Evolutionary conservation across 2,113 vertebrate species (phyloP).

Genomic region (Australoheros scitulus): DNA sequence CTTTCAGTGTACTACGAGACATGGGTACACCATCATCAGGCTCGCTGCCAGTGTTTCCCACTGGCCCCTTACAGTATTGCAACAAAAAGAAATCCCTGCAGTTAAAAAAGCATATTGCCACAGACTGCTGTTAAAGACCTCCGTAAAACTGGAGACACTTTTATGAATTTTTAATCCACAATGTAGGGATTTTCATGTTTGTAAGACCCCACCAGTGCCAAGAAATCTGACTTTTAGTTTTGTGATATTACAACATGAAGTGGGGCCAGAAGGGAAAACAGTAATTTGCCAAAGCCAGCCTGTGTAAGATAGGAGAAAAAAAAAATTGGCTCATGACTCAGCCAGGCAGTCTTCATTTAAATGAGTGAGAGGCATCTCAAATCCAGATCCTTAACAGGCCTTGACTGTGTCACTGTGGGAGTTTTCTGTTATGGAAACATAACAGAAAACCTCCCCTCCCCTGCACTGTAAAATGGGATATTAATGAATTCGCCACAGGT

Average conservation of each 20-base stretch:
- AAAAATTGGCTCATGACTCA: not conserved
- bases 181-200: not conserved
- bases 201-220: not conserved
- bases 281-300: not conserved
- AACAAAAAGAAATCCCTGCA: not conserved
- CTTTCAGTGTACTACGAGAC: not conserved
- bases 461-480: not conserved
- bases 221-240: not conserved
- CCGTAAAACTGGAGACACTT: not conserved
- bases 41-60: not conserved
- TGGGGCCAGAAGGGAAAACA: constrained; percentile 1
- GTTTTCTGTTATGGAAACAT: not conserved
- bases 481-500: not conserved
- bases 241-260: constrained; percentile 6
- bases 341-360: not conserved
- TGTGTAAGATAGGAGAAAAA: not conserved
- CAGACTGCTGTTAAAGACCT: not conserved
- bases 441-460: not conserved
- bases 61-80: not conserved
- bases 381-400: not conserved
- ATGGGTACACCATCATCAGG: not conserved
- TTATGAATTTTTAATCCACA: not conserved
- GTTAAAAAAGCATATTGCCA: not conserved
- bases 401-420: not conserved
- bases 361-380: not conserved